Evolutionary conservation across 2,888 invertebrate genomes (phyloP), one percentile per base, ranked within the genome.

Genomic region (Drosophila buzzatii): DNA sequence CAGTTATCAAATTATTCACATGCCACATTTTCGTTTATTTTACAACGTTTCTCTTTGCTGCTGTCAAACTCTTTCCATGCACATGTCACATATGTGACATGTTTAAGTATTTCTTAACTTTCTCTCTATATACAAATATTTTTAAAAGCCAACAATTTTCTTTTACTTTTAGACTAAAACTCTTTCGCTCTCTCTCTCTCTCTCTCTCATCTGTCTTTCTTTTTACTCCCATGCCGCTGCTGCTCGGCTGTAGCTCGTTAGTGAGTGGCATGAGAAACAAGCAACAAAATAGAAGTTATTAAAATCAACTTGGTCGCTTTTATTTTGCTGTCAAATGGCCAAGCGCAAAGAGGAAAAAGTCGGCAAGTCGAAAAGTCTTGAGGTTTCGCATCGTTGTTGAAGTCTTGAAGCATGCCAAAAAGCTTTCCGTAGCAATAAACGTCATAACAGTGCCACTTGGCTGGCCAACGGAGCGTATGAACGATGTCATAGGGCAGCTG

Each of bases 341-440:
- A 70, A 65, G 56, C 41, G 55, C 23, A 41, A 71, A 55, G 39
- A 41, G 37, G 27, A 55, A 41, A 27, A 63, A 41, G 55, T 39
- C 20, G 20, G 9, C 16, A 53, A 53, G 51, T 52, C 52, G 45
- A 18, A 57, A 68, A 78, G 68, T 75, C 70, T 44, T 76, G 59
- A 70, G 70, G 79, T 70, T 69, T 70, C 70, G 49, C 49, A 31
- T 49, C 31, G 49, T 49, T 49, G 49, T 49, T 31, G 57, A 71
- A 73, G 79, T 69, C 86, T 76, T 85, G 73, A 87, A 85, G 85
- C 78, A 82, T 89, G 85, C 83, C 79, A 73, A 76, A 83, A 85
- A 74, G 89, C 86, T 89, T 86, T 85, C 89, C 71, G 70, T 79
- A 89, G 86, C 84, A 87, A 90, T 87, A 89, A 87, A 89, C 80